Evolutionary conservation across 2,888 invertebrate genomes (phyloP), one percentile per base, ranked within the genome.

Genomic region (Drosophila diplacantha): DNA sequence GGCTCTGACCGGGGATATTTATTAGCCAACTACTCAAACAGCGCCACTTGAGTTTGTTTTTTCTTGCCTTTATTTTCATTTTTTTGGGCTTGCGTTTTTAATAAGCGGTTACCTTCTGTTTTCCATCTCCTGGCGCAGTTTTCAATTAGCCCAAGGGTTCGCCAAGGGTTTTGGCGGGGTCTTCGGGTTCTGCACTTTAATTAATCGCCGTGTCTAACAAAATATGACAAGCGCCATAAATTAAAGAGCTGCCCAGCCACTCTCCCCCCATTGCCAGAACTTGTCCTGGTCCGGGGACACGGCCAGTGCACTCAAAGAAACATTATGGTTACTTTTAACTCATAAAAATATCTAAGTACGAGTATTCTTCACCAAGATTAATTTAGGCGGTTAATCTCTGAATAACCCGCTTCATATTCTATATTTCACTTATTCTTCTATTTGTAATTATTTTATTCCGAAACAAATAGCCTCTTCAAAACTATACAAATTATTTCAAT

Each of bases 211-310:
- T 81, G 83, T 81, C 77, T 78, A 80, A 76, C 78, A 83, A 81
- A 81, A 84, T 84, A 84, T 81, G 81, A 84, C 81, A 81, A 83
- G 83, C 73, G 75, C 75, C 84, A 81, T 81, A 77, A 84, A 84
- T 81, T 81, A 83, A 80, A 71, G 63, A 58, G 62, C 57, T 54
- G 70, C 43, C 60, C 43, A 39, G 43, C 34, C 43, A 29, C 72
- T 52, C 39, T 26, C 7, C 49, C 49, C 43, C 47, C 59, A 7
- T 11, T 26, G 2, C 16, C 18, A 8, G 12, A 37, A 38, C 47
- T 65, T 59, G 47, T 50, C 53, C 54, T 51, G 44, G 51, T 26
- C 69, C 24, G 38, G 39, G 31, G 54, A 37, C 61, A 34, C 20
- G 26, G 53, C 12, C 29, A 31, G 8, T 3, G 29, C 44, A 46